Percentiles rank a stretch among this genome's conserved stretches.
phyloP scores from a whole-genome alignment of 2,888 invertebrate genomes.

The Camponotus fellah region DNA sequence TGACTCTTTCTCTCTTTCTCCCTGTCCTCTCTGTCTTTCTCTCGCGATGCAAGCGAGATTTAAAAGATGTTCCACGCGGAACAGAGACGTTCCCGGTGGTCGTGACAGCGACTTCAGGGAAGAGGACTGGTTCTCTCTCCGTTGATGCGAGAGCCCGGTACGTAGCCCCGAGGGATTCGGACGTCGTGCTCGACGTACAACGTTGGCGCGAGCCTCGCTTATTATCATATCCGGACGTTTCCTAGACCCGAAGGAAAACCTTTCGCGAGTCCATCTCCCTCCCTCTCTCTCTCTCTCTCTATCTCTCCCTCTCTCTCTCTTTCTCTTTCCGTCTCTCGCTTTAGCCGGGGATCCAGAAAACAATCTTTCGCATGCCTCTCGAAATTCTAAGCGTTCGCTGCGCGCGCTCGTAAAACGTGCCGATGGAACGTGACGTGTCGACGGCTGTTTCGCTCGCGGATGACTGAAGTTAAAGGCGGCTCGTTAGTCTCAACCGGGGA shows the following conservation, averaged over 20 bases:
- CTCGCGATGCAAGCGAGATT: slow-evolving; percentile 58
- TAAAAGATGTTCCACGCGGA: slow-evolving; percentile 65
- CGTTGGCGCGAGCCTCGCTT: slow-evolving; percentile 76
- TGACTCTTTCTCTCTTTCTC: slow-evolving; percentile 50
- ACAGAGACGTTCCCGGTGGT: slow-evolving; percentile 79
- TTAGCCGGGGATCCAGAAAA: slow-evolving; percentile 66
- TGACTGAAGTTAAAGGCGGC: slow-evolving; percentile 52
- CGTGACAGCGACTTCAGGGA: slow-evolving; percentile 79
- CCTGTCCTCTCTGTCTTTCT: background rate
- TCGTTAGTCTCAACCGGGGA: slow-evolving; percentile 46
- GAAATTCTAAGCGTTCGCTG: slow-evolving; percentile 60
- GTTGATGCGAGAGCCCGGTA: slow-evolving; percentile 71
- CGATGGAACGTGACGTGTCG: slow-evolving; percentile 55
- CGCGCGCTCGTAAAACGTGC: slow-evolving; percentile 55
- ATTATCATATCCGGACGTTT: slow-evolving; percentile 79
- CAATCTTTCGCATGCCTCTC: slow-evolving; percentile 72
- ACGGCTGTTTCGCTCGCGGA: slow-evolving; percentile 52
- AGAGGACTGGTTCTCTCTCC: slow-evolving; percentile 74
- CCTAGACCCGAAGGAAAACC: slow-evolving; percentile 73
- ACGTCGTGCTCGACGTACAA: slow-evolving; percentile 72
- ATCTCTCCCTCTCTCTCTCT: no score
- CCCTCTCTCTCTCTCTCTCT: background rate
- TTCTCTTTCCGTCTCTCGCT: background rate
- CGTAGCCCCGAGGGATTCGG: slow-evolving; percentile 69
- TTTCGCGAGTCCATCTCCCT: slow-evolving; percentile 31